Conservation (phyloP, 2,797 vertebrate species). For the Mormyrops boulengeri region DNA sequence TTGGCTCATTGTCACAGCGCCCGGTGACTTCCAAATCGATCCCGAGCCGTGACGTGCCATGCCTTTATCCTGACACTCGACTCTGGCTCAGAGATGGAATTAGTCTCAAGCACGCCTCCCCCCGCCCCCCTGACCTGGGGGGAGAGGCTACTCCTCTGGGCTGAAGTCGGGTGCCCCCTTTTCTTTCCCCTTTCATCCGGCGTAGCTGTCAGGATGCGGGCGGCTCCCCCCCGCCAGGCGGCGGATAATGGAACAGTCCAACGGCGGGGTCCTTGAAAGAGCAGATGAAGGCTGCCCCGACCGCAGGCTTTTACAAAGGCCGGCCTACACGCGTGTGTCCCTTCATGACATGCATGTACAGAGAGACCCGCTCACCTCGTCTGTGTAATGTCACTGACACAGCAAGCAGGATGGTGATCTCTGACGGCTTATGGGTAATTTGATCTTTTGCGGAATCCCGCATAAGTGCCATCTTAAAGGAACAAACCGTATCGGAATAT, state of each 20-base stretch:
- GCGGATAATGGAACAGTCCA: conserved; percentile 45
- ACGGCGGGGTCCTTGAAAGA: conserved; percentile 42
- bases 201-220: conserved; percentile 61
- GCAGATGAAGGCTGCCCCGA: conserved; percentile 42
- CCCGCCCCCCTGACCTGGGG: conserved; percentile 38
- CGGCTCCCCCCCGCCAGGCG: conserved; percentile 35
- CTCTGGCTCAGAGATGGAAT: conserved; percentile 29
- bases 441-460: background rate
- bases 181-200: conserved; percentile 57
- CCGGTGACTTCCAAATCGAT: conserved; percentile 54
- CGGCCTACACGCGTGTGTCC: conserved; percentile 25
- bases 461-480: background rate
- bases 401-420: conserved; percentile 23
- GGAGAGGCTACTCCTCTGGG: conserved; percentile 48
- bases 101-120: conserved; percentile 44
- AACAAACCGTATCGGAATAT: background rate
- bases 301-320: conserved; percentile 39
- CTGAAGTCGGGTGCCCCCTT: conserved; percentile 49
- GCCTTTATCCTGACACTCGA: conserved; percentile 25
- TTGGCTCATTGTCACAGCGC: conserved; percentile 60
- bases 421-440: conserved; percentile 28
- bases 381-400: conserved; percentile 26
- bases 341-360: conserved; percentile 21
- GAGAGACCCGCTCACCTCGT: conserved; percentile 21
- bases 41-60: conserved; percentile 34